A percentile compares a stretch with the other conserved stretches of the same genome.
phyloP scores from a whole-genome alignment of 2,113 vertebrate species.

The Pseudopipra pipra region DNA sequence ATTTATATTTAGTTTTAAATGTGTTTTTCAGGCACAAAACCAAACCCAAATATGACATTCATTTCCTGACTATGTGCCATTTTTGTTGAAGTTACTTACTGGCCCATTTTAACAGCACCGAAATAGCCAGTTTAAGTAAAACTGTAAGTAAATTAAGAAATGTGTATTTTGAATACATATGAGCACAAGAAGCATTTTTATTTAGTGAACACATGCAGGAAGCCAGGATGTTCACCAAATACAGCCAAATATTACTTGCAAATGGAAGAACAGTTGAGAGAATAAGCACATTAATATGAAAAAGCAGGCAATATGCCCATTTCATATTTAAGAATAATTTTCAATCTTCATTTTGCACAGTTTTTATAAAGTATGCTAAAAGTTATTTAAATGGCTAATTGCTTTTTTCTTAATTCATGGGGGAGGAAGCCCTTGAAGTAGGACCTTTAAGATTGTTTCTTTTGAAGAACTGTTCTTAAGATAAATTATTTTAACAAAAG shows the following conservation, averaged over 20 bases:
- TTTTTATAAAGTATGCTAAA: background rate
- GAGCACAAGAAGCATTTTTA: constrained; percentile 30
- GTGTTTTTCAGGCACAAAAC: background rate
- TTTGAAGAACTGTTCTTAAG: background rate
- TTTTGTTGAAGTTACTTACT: background rate
- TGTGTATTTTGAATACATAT: background rate
- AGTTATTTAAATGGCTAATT: background rate
- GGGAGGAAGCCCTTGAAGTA: background rate
- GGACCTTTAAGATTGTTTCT: background rate
- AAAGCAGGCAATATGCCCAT: background rate
- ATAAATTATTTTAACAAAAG: background rate
- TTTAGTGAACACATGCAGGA: constrained; percentile 51
- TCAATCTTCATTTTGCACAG: constrained; percentile 61
- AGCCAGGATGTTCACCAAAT: background rate
- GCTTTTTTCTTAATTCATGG: background rate
- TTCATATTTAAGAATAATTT: background rate
- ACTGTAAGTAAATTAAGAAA: background rate
- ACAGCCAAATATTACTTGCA: constrained; percentile 31
- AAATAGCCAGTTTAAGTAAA: background rate
- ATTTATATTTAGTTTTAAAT: background rate
- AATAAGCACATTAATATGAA: background rate
- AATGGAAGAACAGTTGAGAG: background rate
- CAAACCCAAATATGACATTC: background rate
- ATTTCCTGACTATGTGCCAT: background rate
- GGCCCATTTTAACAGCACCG: background rate